A percentile compares a stretch with the other conserved stretches of the same genome.
These are phyloP conservation scores for Troglohyphantes excavatus DNA, from an alignment of 2,888 invertebrate species.

Conservation along the genomic window DNA sequence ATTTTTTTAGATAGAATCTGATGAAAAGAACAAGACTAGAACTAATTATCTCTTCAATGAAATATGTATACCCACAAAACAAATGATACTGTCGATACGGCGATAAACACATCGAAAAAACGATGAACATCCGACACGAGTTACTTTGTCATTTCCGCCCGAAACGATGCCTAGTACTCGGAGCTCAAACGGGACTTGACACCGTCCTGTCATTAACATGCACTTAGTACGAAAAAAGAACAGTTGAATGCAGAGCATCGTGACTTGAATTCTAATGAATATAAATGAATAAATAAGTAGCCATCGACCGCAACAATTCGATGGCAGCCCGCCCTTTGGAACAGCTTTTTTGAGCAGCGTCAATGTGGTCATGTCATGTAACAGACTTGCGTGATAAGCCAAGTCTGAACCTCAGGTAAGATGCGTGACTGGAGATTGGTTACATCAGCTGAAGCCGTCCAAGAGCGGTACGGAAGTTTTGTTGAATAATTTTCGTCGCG, in stretches of 20 bases:
- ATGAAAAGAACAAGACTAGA: too few relatives aligned
- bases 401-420: background rate
- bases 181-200: background rate
- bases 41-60: too few relatives aligned
- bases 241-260: background rate
- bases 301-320: constrained; percentile 3
- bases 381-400: background rate
- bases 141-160: constrained; percentile 7
- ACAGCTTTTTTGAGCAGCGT: too few relatives aligned
- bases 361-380: too few relatives aligned
- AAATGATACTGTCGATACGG: too few relatives aligned
- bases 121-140: background rate
- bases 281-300: background rate
- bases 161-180: background rate
- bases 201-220: constrained; percentile 1
- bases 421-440: too few relatives aligned
- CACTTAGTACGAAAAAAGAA: background rate
- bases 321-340: background rate
- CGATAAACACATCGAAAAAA: background rate
- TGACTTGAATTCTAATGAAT: background rate
- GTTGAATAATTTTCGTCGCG: too few relatives aligned
- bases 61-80: too few relatives aligned
- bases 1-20: too few relatives aligned
- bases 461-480: too few relatives aligned
- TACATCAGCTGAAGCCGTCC: too few relatives aligned